A percentile compares a stretch with the other conserved stretches of the same genome.
phyloP scores from a whole-genome alignment of 2,888 invertebrate species.

The Amphipyra berbera region DNA sequence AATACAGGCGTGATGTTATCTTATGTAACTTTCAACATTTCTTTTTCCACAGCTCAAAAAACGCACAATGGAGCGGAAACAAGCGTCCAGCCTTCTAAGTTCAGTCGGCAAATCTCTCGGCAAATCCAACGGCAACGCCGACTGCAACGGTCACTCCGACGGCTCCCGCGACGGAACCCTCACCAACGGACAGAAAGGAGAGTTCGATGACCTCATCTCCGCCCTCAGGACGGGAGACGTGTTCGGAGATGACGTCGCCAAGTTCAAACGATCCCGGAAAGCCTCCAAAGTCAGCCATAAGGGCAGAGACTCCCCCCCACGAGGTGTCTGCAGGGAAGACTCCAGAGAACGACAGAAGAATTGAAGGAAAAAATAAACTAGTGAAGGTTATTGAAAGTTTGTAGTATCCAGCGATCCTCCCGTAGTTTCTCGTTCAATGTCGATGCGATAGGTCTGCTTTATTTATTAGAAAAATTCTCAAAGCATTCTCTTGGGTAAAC shows the following conservation, averaged over 20 bases:
- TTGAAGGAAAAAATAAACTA: constrained; percentile 64
- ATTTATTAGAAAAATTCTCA: constrained; percentile 38
- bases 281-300: constrained; percentile 82
- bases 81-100: constrained; percentile 93
- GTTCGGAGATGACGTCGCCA: constrained; percentile 98
- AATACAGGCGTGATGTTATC: no score
- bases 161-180: constrained; percentile 76
- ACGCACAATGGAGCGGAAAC: constrained; percentile 96
- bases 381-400: constrained; percentile 54
- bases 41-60: constrained; percentile 91
- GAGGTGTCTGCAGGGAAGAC: constrained; percentile 82
- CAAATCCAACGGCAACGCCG: constrained; percentile 86
- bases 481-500: constrained; percentile 42
- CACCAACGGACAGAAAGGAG: constrained; percentile 92
- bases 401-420: constrained; percentile 53
- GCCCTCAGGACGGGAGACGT: constrained; percentile 98
- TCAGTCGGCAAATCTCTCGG: constrained; percentile 93
- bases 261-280: constrained; percentile 91
- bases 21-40: background rate
- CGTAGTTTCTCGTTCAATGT: constrained; percentile 39
- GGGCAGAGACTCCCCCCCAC: constrained; percentile 85
- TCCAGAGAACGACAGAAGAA: constrained; percentile 86
- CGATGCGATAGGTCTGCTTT: constrained; percentile 43
- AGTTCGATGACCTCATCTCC: constrained; percentile 98
- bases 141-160: constrained; percentile 89